These are phyloP conservation scores for Latrodectus elegans DNA, from an alignment of 2,888 invertebrate species.

Conservation along the genomic window DNA sequence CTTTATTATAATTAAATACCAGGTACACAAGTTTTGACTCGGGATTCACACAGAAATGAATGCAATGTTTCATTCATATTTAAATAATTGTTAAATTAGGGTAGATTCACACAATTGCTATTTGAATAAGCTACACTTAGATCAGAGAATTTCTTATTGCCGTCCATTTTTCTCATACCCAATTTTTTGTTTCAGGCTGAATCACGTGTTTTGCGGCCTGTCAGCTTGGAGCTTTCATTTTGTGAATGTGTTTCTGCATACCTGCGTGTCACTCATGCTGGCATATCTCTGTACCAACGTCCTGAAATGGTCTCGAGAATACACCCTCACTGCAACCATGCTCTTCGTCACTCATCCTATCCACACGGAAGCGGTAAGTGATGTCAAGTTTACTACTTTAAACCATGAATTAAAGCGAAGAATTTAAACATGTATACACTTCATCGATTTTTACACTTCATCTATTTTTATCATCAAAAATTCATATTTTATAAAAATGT, in stretches of 20 bases:
- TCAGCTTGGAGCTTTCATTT: conserved; percentile 70
- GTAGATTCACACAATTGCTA: background rate
- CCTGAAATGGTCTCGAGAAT: conserved; percentile 66
- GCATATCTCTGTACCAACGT: conserved; percentile 72
- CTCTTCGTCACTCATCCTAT: conserved; percentile 91
- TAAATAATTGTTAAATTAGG: no score
- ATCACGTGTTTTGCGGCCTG: conserved; percentile 65
- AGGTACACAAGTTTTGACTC: no score
- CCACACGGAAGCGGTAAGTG: conserved; percentile 90
- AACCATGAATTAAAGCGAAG: background rate
- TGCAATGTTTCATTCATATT: no score
- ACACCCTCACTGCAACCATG: conserved; percentile 80
- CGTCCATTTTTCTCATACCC: background rate
- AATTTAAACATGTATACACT: no score
- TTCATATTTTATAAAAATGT: no score
- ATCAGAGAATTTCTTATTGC: background rate
- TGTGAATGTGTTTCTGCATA: conserved; percentile 70
- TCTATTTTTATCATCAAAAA: no score
- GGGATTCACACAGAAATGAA: no score
- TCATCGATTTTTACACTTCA: no score
- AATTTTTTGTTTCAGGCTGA: conserved; percentile 59
- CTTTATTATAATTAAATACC: no score
- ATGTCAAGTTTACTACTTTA: background rate
- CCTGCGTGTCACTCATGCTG: conserved; percentile 78
- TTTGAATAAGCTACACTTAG: background rate